These are phyloP conservation scores for Manduca sexta DNA, from an alignment of 1,140 invertebrate genomes.

Conservation along the genomic window DNA sequence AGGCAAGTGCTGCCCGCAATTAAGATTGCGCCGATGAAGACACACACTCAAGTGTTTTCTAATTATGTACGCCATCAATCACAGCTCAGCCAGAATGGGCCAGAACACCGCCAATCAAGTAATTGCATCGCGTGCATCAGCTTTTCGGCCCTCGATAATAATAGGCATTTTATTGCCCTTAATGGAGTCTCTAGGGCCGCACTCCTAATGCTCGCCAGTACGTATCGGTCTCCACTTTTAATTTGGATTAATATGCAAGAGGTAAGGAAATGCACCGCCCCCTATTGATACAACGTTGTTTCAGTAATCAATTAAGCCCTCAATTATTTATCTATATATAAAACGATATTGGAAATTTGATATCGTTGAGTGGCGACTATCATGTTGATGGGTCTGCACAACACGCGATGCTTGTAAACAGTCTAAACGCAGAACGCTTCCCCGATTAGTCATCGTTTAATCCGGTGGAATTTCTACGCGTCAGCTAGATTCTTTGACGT, in stretches of 20 bases:
- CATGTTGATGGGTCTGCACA: constrained; percentile 53
- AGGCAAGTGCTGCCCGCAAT: constrained; percentile 65
- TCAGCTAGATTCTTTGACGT: constrained; percentile 48
- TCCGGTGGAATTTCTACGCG: constrained; percentile 37
- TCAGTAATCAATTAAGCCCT: constrained; percentile 58
- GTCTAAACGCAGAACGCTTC: constrained; percentile 13
- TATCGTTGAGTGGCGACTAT: constrained; percentile 54
- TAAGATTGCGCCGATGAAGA: constrained; percentile 67
- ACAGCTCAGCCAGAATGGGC: constrained; percentile 43
- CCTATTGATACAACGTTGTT: constrained; percentile 25
- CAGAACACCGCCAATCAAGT: constrained; percentile 70
- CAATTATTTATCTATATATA: constrained; percentile 40
- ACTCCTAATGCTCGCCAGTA: constrained; percentile 53
- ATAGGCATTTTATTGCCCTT: constrained; percentile 71
- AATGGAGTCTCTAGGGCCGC: constrained; percentile 70
- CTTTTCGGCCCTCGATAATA: constrained; percentile 72
- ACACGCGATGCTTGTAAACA: constrained; percentile 39
- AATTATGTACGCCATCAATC: constrained; percentile 70
- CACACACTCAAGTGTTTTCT: constrained; percentile 71
- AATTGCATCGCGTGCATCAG: constrained; percentile 72
- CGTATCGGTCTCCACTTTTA: constrained; percentile 55
- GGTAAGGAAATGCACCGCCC: constrained; percentile 37
- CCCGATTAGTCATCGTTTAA: constrained; percentile 48
- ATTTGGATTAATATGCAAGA: constrained; percentile 63
- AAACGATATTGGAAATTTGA: constrained; percentile 42